Evolutionary conservation across 2,888 invertebrate genomes (phyloP), one percentile per base, ranked within the genome.

Genomic region (Dendrolimus houi): DNA sequence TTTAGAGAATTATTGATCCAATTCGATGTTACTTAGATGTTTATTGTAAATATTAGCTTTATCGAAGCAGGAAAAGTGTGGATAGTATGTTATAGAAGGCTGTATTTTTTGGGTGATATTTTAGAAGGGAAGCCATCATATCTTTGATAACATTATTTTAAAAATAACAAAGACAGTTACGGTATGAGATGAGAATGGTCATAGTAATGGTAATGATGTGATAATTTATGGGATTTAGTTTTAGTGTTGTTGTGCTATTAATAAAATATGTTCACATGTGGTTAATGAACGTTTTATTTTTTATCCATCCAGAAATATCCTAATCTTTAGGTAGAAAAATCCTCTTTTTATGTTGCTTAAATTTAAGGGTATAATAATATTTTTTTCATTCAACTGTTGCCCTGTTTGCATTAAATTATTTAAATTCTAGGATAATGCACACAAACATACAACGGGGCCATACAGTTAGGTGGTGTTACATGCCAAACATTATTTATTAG

Each of bases 1-100:
- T 90, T 89, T 89, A 89, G 89, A 89, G 68, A 79, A 85, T 85
- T 89, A 88, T 88, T 89, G 83, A 88, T 86, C 47, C 79, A 84
- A 87, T 88, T 90, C 83, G 90, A 89, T 89, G 90, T 90, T 90
- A 87, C 71, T 88, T 89, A 89, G 89, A 88, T 90, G 88, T 90
- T 89, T 88, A 89, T 78, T 89, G 88, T 90, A 88, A 81, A 86
- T 87, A 86, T 81, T 85, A 83, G 77, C 70, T 78, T 72, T 81
- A 81, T 70, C 63, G 68, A 78, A 75, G 77, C 76, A 77, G 81
- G 79, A 74, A 69, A 72, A 70, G 76, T 80, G 78, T 79, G 83
- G 77, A 69, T 81, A 80, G 85, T 79, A 76, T 81, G 86, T 84
- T 86, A 83, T 86, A 87, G 86, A 87, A 86, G 87, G 87, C 87